Base-by-base conservation (phyloP, 2,888 invertebrate genomes). In the Hemicrepidius hirtus region DNA sequence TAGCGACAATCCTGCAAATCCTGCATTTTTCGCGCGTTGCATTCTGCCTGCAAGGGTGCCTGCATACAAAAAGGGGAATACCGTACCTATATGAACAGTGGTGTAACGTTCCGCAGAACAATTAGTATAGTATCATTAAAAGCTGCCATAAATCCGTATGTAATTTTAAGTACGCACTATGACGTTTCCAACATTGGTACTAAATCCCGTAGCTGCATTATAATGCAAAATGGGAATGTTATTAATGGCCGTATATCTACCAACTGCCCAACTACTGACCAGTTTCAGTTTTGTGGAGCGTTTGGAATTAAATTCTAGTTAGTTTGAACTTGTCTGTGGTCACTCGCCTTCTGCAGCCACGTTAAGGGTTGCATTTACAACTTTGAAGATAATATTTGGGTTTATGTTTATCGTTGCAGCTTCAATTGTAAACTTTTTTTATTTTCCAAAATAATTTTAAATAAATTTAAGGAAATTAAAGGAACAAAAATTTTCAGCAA, bases 81-180 rank as follows among this genome's bases (percentile, higher is more conserved):
- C 37, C 10, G 37, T 37, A 12, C 10, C 37, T 12, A 12, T 10
- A 37, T 9, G 10, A 37, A 12, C 37, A 6, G 37, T 10, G 12
- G 37, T 37, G 37, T 12, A 1, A 12, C 37, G 37, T 12, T 12
- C 41, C 16, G 41, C 41, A 16, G 41, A 6, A 44, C 60, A 68
- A 62, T 62, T 53, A 62, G 60, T 49, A 53, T 67, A 64, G 21
- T 37, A 67, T 67, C 55, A 71, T 67, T 67, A 71, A 71, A 71
- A 67, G 66, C 71, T 60, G 60, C 35, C 69, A 75, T 75, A 76
- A 74, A 76, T 75, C 37, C 63, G 28, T 46, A 49, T 57, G 74
- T 59, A 66, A 76, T 76, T 76, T 73, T 76, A 75, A 75, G 71
- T 73, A 69, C 73, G 75, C 74, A 55, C 57, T 68, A 62, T 69